Conservation (phyloP, 1,140 invertebrate genomes). For the Macrobrachium rosenbergii region DNA sequence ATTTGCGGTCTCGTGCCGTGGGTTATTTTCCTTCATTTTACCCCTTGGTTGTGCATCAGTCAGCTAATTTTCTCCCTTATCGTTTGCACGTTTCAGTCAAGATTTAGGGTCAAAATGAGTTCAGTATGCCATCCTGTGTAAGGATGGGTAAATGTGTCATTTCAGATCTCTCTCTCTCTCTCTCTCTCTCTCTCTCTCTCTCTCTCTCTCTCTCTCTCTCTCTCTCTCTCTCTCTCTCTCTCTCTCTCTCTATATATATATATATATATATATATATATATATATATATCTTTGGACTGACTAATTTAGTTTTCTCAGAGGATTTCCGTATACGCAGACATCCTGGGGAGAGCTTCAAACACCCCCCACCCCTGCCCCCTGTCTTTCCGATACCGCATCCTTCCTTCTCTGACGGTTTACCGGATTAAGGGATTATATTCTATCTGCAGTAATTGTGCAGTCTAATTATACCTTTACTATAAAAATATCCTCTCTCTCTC, state of each 20-base stretch:
- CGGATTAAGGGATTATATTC: too few relatives aligned
- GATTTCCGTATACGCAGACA: constrained; percentile 59
- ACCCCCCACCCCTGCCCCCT: too few relatives aligned
- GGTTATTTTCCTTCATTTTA: too few relatives aligned
- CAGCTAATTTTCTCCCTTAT: too few relatives aligned
- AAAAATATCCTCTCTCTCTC: too few relatives aligned
- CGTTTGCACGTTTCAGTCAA: too few relatives aligned
- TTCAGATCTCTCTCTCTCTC: not conserved
- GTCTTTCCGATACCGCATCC: constrained; percentile 31
- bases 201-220: not conserved
- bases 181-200: not conserved
- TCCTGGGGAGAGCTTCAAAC: constrained; percentile 15
- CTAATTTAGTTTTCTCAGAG: constrained; percentile 29
- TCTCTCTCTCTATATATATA: not conserved
- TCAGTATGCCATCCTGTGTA: not conserved
- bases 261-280: too few relatives aligned
- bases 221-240: not conserved
- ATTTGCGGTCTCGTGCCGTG: too few relatives aligned
- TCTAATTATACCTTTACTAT: too few relatives aligned
- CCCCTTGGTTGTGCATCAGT: too few relatives aligned
- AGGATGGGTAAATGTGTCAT: not conserved
- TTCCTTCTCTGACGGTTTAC: constrained; percentile 21
- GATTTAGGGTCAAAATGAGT: too few relatives aligned
- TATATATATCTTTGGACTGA: not conserved
- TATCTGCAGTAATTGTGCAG: too few relatives aligned